Percentiles rank a stretch among this genome's conserved stretches.
Evolutionary conservation across 2,797 vertebrate genomes (phyloP).

Genomic region (Telmatherina bonti): DNA sequence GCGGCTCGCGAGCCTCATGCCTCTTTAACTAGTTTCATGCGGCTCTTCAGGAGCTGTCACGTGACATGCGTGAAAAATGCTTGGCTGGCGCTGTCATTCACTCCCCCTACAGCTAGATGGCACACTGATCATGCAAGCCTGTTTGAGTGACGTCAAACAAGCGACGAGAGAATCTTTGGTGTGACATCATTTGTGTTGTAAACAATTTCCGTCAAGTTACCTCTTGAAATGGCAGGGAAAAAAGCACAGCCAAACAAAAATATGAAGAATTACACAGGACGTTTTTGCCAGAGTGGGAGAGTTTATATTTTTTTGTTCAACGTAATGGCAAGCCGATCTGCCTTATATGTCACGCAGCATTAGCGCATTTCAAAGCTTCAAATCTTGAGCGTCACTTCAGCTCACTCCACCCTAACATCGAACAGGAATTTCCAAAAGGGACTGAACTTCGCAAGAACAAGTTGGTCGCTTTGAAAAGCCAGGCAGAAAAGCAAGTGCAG

Average conservation of each 20-base stretch:
- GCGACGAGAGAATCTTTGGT: too few species aligned
- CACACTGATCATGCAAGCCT: too few species aligned
- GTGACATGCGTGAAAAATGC: too few species aligned
- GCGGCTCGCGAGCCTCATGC: too few species aligned
- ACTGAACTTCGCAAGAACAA: slow-evolving; percentile 21
- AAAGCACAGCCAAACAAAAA: slow-evolving; percentile 20
- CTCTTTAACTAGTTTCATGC: too few species aligned
- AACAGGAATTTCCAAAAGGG: slow-evolving; percentile 32
- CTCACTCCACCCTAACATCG: slow-evolving; percentile 18
- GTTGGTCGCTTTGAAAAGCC: slow-evolving; percentile 22
- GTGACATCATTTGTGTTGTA: too few species aligned
- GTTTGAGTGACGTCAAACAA: too few species aligned
- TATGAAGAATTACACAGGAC: slow-evolving; percentile 23
- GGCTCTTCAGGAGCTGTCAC: too few species aligned
- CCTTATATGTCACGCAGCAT: slow-evolving; percentile 21
- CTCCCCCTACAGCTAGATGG: too few species aligned
- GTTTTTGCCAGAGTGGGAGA: slow-evolving; percentile 7
- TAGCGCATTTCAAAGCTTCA: too few species aligned
- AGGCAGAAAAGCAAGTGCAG: slow-evolving; percentile 6
- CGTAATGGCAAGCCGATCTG: slow-evolving; percentile 14
- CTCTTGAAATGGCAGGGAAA: slow-evolving; percentile 11
- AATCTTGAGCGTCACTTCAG: slow-evolving; percentile 28
- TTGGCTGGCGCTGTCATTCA: too few species aligned
- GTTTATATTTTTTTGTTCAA: slow-evolving; percentile 23
- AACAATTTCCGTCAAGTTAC: too few species aligned